Evolutionary conservation across 2,888 invertebrate genomes (phyloP).

Genomic region (Ennomos erosarius): DNA sequence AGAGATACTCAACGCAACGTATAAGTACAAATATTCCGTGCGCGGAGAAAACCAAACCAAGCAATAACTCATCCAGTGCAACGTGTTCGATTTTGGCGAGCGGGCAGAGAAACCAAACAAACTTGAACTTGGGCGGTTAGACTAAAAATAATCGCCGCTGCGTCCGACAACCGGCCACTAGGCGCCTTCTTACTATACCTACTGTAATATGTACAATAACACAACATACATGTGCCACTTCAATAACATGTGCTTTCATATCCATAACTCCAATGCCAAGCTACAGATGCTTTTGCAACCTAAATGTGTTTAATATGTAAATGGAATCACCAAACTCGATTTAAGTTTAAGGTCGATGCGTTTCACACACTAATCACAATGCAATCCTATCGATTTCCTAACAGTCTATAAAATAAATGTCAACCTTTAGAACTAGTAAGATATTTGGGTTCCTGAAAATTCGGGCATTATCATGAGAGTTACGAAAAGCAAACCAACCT

Average conservation of each 20-base stretch:
- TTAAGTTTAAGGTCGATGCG: constrained; percentile 32
- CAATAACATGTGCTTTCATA: constrained; percentile 34
- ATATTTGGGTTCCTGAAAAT: constrained; percentile 7
- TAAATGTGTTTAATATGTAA: constrained; percentile 38
- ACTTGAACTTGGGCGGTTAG: constrained; percentile 71
- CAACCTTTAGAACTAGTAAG: background rate
- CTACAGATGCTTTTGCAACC: constrained; percentile 42
- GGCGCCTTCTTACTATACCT: constrained; percentile 42
- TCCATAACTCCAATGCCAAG: constrained; percentile 30
- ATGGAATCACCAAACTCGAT: constrained; percentile 29
- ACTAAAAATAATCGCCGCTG: constrained; percentile 63
- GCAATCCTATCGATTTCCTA: constrained; percentile 19
- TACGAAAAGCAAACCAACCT: constrained; percentile 87
- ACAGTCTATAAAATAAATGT: constrained; percentile 9
- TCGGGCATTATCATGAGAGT: background rate
- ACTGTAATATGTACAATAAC: constrained; percentile 24
- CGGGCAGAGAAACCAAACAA: constrained; percentile 51
- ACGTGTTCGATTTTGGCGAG: constrained; percentile 27
- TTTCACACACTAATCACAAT: constrained; percentile 22
- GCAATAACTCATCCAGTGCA: constrained; percentile 33
- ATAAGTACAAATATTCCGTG: constrained; percentile 36
- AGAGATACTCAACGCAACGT: constrained; percentile 31
- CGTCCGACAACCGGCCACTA: constrained; percentile 32
- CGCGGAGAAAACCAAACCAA: constrained; percentile 37
- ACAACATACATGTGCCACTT: constrained; percentile 36